A percentile compares a stretch with the other conserved stretches of the same genome.
Conservation (phyloP, 2,888 invertebrate species). For the Cheilosia pagana region DNA sequence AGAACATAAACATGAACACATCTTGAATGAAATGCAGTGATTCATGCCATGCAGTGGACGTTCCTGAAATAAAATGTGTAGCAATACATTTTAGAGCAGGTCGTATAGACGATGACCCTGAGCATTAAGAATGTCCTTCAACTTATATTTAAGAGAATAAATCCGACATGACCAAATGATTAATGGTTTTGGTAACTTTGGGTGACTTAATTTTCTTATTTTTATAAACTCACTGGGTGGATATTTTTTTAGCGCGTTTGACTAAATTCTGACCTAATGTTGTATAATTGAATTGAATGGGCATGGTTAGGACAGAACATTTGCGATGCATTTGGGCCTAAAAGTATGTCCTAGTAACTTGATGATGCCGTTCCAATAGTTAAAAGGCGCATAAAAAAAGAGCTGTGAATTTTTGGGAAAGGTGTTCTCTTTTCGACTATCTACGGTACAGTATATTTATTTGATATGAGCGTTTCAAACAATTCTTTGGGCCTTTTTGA, state of each 20-base stretch:
- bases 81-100: background rate
- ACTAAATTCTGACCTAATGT: no score
- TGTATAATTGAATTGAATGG: no score
- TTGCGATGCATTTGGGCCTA: no score
- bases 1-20: slow-evolving; percentile 1
- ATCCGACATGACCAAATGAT: slow-evolving; percentile 3
- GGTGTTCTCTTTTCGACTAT: no score
- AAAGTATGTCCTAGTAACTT: no score
- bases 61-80: background rate
- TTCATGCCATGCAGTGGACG: background rate
- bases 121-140: slow-evolving; percentile 1
- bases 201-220: background rate
- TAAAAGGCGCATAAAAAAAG: no score
- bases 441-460: no score
- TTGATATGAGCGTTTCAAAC: no score
- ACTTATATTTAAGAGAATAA: background rate
- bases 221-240: background rate
- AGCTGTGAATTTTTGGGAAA: no score
- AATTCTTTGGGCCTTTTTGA: no score
- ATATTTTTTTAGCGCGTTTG: background rate
- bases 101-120: slow-evolving; percentile 1
- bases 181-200: background rate
- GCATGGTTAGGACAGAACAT: no score
- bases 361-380: no score
- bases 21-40: slow-evolving; percentile 1